These are phyloP conservation scores for Cinclus cinclus DNA, from an alignment of 2,113 vertebrate species.

Conservation along the genomic window DNA sequence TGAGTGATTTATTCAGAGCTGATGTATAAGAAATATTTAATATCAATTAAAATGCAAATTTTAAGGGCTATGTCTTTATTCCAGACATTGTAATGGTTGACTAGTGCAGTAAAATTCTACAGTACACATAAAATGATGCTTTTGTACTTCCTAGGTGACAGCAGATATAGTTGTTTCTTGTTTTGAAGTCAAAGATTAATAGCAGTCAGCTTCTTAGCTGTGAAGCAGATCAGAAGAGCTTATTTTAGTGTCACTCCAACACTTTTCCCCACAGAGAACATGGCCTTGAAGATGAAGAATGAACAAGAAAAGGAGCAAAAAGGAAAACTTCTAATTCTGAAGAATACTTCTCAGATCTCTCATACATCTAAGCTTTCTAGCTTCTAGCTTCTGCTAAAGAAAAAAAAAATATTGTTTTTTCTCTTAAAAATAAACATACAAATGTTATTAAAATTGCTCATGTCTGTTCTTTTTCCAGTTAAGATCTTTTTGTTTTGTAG, in stretches of 20 bases:
- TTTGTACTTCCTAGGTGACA: not conserved
- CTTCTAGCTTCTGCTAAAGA: not conserved
- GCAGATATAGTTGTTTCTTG: not conserved
- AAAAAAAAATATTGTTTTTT: not conserved
- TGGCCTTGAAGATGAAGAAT: not conserved
- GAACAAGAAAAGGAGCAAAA: not conserved
- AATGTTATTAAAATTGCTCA: not conserved
- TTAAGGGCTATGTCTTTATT: not conserved
- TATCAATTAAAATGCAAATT: not conserved
- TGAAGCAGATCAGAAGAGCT: constrained; percentile 8
- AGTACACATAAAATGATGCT: not conserved
- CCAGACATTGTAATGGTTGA: not conserved
- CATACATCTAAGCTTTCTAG: not conserved
- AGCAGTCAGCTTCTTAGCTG: not conserved
- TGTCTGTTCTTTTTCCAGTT: not conserved
- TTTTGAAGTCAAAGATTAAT: constrained; percentile 41
- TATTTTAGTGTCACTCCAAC: not conserved
- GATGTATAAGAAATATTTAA: not conserved
- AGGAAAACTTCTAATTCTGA: not conserved
- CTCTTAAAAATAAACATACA: not conserved
- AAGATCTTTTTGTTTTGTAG: not conserved
- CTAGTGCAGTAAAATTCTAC: not conserved
- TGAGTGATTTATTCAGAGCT: not conserved
- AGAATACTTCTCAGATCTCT: not conserved
- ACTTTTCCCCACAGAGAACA: not conserved